Evolutionary conservation across 2,113 vertebrate species (phyloP), one percentile per base, ranked within the genome.

Genomic region (Gopherus evgoodei): DNA sequence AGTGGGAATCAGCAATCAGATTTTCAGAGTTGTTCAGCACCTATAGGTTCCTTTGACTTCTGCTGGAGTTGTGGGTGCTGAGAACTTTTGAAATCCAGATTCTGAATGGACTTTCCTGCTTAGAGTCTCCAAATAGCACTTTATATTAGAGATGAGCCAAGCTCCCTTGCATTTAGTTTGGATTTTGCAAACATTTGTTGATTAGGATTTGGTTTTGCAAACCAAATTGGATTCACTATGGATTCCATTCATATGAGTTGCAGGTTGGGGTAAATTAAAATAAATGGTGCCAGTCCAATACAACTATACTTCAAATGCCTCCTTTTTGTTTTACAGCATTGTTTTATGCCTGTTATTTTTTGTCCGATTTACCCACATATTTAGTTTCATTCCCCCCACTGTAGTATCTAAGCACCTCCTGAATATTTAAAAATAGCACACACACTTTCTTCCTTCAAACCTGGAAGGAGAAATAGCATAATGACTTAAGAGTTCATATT

Each of bases 51-150:
- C 12, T 62, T 62, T 29, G 57, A 62, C 57, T 62, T 62, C 29
- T 13, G 12, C 27, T 62, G 27, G 25, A 62, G 57, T n/a, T 69
- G 35, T n/a, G 62, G n/a, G 62, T n/a, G 62, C 62, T n/a, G 62
- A 69, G 31, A 35, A 65, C 14, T 69, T n/a, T 88, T 88, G 42
- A 56, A 38, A 88, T 29, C 89, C 87, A 82, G 47, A 1, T 47
- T 85, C 86, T 91, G 90, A 93, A 83, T 84, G 76, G 44, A 79
- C 8, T 91, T 88, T 75, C 87, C 35, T 90, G 52, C 57, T 84
- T 89, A 90, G 83, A 53, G 84, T 94, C 65, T 21, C 93, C 57
- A 87, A 94, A 76, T 22, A 90, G 81, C 22, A 87, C 57, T 81
- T 84, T 24, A 7, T 90, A 83, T 88, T 54, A 65, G 17, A 84